phyloP scores from a whole-genome alignment of 2,888 invertebrate genomes.

The Allygus modestus region DNA sequence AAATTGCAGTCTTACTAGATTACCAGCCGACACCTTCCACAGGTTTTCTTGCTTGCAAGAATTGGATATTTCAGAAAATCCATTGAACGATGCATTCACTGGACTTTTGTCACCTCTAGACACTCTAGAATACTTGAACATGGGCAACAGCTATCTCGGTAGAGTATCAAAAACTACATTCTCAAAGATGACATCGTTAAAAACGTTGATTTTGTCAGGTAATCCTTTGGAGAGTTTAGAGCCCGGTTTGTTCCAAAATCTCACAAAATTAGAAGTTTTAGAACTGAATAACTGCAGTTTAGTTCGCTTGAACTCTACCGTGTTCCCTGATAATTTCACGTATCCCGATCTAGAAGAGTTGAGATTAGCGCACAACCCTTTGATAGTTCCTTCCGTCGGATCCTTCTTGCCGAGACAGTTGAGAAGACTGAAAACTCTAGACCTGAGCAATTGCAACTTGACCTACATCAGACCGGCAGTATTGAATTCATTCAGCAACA shows the following conservation, averaged over 20 bases:
- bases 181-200: slow-evolving; percentile 83
- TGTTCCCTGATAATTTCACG: slow-evolving; percentile 82
- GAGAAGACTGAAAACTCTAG: slow-evolving; percentile 80
- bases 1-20: slow-evolving; percentile 80
- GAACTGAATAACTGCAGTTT: slow-evolving; percentile 84
- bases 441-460: slow-evolving; percentile 82
- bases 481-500: slow-evolving; percentile 80
- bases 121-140: slow-evolving; percentile 83
- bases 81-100: slow-evolving; percentile 81
- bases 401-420: slow-evolving; percentile 82
- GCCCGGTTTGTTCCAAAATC: slow-evolving; percentile 82
- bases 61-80: slow-evolving; percentile 84
- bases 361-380: slow-evolving; percentile 83
- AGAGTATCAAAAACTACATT: slow-evolving; percentile 82
- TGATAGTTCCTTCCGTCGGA: slow-evolving; percentile 79
- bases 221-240: slow-evolving; percentile 82
- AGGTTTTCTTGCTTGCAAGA: slow-evolving; percentile 82
- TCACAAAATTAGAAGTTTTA: slow-evolving; percentile 81
- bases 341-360: slow-evolving; percentile 82
- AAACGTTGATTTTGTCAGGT: slow-evolving; percentile 82
- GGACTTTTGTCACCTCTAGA: slow-evolving; percentile 81
- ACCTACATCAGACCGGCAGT: slow-evolving; percentile 79
- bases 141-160: slow-evolving; percentile 85
- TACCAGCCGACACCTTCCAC: slow-evolving; percentile 82
- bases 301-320: slow-evolving; percentile 80